Evolutionary conservation across 2,888 invertebrate species (phyloP).

Genomic region (Tholera decimalis): DNA sequence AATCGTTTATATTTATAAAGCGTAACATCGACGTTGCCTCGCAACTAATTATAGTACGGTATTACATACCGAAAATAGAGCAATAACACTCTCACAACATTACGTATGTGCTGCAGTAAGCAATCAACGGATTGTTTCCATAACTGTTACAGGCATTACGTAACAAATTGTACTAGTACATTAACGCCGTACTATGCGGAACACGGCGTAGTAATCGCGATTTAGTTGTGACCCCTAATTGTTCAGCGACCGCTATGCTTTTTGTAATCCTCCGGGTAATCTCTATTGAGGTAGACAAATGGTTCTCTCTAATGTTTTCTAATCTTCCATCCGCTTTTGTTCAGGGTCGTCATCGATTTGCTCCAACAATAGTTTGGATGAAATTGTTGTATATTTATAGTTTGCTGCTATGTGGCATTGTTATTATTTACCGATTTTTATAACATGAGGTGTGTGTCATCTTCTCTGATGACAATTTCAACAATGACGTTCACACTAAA

Average conservation of each 20-base stretch:
- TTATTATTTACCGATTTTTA: conserved; percentile 21
- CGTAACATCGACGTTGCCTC: conserved; percentile 61
- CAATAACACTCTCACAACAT: conserved; percentile 75
- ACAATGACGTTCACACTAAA: not conserved
- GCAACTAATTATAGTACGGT: conserved; percentile 74
- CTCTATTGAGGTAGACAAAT: conserved; percentile 76
- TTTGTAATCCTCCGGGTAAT: conserved; percentile 76
- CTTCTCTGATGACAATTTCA: not conserved
- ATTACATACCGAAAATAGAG: conserved; percentile 75
- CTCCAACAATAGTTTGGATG: conserved; percentile 35
- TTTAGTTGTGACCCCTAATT: conserved; percentile 74
- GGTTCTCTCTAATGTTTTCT: conserved; percentile 70
- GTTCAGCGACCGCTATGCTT: conserved; percentile 70
- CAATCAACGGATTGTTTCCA: conserved; percentile 82
- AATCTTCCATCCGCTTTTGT: conserved; percentile 66
- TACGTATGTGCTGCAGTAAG: conserved; percentile 71
- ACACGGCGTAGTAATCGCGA: conserved; percentile 73
- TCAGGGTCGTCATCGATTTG: conserved; percentile 56
- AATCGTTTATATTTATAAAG: conserved; percentile 66
- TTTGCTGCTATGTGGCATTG: conserved; percentile 4
- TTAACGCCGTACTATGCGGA: conserved; percentile 64
- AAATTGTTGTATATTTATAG: conserved; percentile 36
- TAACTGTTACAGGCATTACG: conserved; percentile 78
- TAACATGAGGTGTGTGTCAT: not conserved
- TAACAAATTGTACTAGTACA: conserved; percentile 75